Conservation (phyloP, 2,113 vertebrate genomes). For the Mobula hypostoma region DNA sequence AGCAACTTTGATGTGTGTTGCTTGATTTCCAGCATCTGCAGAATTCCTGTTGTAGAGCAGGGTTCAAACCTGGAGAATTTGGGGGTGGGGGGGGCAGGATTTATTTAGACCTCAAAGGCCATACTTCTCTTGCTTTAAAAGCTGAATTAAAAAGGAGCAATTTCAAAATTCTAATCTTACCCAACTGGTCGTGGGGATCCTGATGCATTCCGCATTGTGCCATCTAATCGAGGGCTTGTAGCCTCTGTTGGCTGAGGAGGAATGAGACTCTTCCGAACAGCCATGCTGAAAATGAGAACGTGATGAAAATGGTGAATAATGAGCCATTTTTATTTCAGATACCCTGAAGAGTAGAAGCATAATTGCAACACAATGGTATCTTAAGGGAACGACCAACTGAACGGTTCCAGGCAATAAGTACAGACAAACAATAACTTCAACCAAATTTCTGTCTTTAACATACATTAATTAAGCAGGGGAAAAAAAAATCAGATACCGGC, state of each 20-base stretch:
- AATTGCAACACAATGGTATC: not conserved
- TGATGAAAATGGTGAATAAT: not conserved
- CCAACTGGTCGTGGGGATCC: conserved; percentile 85
- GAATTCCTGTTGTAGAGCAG: no score
- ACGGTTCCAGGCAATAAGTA: no score
- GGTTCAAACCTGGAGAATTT: not conserved
- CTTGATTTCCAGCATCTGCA: no score
- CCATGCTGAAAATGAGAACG: conserved; percentile 60
- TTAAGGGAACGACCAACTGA: not conserved
- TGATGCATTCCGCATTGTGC: conserved; percentile 68
- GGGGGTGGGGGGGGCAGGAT: not conserved
- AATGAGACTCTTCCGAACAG: conserved; percentile 87
- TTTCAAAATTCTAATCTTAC: conserved; percentile 54
- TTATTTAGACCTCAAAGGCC: not conserved
- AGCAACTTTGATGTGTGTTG: no score
- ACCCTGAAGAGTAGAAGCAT: not conserved
- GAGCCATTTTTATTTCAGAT: not conserved
- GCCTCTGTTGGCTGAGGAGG: conserved; percentile 77
- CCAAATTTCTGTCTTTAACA: not conserved
- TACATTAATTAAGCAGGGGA: no score
- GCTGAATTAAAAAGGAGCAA: not conserved
- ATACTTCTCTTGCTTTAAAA: not conserved
- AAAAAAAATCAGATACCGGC: not conserved
- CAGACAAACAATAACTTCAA: not conserved
- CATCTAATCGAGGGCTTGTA: conserved; percentile 68